Evolutionary conservation across 2,888 invertebrate species (phyloP).

Genomic region (Aromia moschata): DNA sequence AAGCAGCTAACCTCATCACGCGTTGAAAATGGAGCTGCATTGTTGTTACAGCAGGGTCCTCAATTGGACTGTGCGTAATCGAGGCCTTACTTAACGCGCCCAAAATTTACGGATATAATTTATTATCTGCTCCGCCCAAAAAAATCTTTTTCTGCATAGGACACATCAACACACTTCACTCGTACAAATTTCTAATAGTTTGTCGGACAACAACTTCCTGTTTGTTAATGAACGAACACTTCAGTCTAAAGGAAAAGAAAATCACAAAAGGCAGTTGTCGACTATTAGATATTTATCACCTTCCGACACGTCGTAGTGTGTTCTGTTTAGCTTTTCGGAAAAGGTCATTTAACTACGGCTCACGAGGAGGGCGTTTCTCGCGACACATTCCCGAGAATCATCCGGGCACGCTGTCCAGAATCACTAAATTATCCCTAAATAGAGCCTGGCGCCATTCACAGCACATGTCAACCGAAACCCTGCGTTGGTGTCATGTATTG

Average conservation of each 20-base stretch:
- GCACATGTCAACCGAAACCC: constrained; percentile 27
- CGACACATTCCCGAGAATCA: constrained; percentile 26
- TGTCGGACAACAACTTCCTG: neutral
- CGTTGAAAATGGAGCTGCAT: no score
- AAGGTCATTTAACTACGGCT: constrained; percentile 26
- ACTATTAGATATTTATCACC: constrained; percentile 14
- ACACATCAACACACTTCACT: no score
- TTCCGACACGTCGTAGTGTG: constrained; percentile 3
- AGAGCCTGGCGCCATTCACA: constrained; percentile 26
- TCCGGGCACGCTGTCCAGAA: constrained; percentile 9
- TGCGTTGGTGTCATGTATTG: constrained; percentile 22
- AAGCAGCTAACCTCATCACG: no score
- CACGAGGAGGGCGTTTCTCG: constrained; percentile 35
- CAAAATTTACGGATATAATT: no score
- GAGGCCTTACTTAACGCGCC: no score
- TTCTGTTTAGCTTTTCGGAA: constrained; percentile 23
- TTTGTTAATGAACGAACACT: neutral
- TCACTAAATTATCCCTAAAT: constrained; percentile 25
- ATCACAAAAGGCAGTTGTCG: constrained; percentile 2
- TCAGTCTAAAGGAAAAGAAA: constrained; percentile 6
- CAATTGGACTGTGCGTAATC: no score
- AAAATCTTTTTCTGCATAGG: no score
- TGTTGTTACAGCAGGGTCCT: no score
- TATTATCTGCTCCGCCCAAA: no score
- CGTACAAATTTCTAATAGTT: no score